phyloP scores from a whole-genome alignment of 1,140 invertebrate genomes.

The Leptoteleia sp. region DNA sequence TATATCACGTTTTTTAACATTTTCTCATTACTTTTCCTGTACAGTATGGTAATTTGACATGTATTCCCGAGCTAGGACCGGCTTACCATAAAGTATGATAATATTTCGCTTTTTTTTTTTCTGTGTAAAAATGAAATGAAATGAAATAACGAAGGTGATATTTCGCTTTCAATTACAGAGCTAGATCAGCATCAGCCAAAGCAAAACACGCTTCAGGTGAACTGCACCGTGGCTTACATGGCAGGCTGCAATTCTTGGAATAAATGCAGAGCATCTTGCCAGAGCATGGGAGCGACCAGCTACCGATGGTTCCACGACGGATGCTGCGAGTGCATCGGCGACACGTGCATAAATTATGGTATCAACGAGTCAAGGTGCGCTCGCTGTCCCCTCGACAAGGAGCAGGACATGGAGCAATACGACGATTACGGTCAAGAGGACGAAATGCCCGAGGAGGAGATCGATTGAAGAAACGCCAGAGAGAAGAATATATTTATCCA shows the following conservation, averaged over 20 bases:
- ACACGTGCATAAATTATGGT: slow-evolving; percentile 93
- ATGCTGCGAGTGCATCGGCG: slow-evolving; percentile 94
- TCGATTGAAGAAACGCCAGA: slow-evolving; percentile 23
- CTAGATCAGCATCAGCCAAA: slow-evolving; percentile 39
- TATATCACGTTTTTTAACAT: no score
- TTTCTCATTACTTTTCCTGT: no score
- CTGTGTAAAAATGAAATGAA: no score
- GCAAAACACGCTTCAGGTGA: slow-evolving; percentile 83
- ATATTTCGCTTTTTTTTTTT: no score
- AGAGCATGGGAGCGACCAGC: slow-evolving; percentile 86
- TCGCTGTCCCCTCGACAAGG: slow-evolving; percentile 54
- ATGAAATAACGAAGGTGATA: no score
- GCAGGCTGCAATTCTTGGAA: slow-evolving; percentile 91
- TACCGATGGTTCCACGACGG: slow-evolving; percentile 95
- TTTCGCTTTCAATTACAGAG: slow-evolving; percentile 44
- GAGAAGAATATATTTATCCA: no score
- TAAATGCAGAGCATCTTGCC: slow-evolving; percentile 90
- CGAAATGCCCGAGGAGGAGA: slow-evolving; percentile 40
- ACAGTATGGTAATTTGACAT: no score
- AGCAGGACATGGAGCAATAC: slow-evolving; percentile 57
- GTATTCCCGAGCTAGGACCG: no score
- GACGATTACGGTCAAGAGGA: slow-evolving; percentile 70
- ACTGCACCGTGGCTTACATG: slow-evolving; percentile 95
- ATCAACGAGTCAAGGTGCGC: slow-evolving; percentile 88
- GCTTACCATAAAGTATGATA: no score